Evolutionary conservation across 2,888 invertebrate species (phyloP).

Genomic region (Cataglyphis altisquamis): DNA sequence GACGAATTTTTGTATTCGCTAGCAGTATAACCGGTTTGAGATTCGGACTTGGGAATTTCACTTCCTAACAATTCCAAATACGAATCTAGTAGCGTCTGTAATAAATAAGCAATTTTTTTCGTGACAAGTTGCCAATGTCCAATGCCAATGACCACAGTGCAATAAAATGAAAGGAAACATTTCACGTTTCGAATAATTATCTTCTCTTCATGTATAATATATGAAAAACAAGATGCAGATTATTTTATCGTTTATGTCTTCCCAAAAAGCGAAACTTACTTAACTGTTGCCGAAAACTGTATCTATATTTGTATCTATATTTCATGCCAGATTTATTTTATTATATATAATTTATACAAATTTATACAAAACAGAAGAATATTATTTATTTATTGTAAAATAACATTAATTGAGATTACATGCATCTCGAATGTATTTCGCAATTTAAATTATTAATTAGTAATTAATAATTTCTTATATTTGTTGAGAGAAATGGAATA

Average conservation of each 20-base stretch:
- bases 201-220: conserved; percentile 29
- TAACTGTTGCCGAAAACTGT: not conserved
- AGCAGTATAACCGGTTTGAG: conserved; percentile 66
- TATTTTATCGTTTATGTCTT: not conserved
- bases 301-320: not conserved
- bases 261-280: not conserved
- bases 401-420: not conserved
- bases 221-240: conserved; percentile 58
- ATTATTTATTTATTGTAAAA: conserved; percentile 3
- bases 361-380: too few species aligned
- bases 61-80: conserved; percentile 78
- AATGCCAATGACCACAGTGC: not conserved
- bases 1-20: conserved; percentile 77
- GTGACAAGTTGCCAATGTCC: not conserved
- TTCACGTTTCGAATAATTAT: conserved; percentile 45
- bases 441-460: not conserved
- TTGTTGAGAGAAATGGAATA: conserved; percentile 5
- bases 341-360: too few species aligned
- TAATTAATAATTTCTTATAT: not conserved
- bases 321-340: not conserved
- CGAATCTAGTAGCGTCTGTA: conserved; percentile 64
- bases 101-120: conserved; percentile 27
- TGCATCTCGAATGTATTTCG: not conserved
- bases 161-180: conserved; percentile 33
- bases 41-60: conserved; percentile 73